Evolutionary conservation across 2,113 vertebrate species (phyloP).

Genomic region (Pseudonaja textilis): DNA sequence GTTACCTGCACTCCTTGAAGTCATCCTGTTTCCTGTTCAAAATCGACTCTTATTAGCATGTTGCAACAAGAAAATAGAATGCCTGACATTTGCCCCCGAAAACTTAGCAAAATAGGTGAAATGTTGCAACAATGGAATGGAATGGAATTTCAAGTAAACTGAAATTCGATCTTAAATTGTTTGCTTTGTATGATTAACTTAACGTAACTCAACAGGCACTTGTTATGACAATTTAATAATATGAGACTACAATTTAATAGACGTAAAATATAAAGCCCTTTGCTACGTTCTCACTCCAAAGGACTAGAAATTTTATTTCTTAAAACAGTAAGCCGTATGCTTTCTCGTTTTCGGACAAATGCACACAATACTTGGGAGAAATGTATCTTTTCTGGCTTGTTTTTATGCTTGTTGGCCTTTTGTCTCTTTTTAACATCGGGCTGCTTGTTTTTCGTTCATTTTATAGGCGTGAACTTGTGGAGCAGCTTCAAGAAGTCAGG

Average conservation of each 20-base stretch:
- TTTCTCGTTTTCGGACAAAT: background rate
- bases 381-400: background rate
- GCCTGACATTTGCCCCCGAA: background rate
- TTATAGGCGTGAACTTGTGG: conserved; percentile 87
- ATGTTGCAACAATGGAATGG: background rate
- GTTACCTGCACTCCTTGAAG: background rate
- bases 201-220: background rate
- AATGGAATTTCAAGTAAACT: background rate
- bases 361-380: background rate
- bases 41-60: background rate
- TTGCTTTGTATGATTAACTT: background rate
- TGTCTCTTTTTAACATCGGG: background rate
- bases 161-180: background rate
- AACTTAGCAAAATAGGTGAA: background rate
- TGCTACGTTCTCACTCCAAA: background rate
- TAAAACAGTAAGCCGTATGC: background rate
- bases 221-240: background rate
- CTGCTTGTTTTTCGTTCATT: conserved; percentile 13
- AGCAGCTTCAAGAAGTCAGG: conserved; percentile 91
- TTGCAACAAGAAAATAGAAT: background rate
- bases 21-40: background rate
- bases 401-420: background rate
- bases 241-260: background rate
- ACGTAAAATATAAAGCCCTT: background rate
- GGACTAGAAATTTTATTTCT: background rate